phyloP scores from a whole-genome alignment of 2,888 invertebrate species.

The Tipula vernalis region DNA sequence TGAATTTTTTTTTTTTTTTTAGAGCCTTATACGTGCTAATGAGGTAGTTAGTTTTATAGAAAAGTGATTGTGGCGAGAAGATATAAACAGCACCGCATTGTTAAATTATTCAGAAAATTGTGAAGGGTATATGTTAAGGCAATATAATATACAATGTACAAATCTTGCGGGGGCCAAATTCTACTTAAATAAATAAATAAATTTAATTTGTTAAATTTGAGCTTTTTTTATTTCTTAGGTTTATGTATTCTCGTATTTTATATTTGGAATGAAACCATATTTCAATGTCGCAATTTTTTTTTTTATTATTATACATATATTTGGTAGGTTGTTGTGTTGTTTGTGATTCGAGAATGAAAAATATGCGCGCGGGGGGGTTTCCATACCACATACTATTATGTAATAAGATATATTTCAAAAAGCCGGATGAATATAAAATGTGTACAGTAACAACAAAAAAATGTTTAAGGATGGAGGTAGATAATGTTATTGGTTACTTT shows the following conservation, averaged over 20 bases:
- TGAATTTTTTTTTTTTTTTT: not conserved
- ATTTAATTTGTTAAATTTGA: not conserved
- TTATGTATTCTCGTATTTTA: not conserved
- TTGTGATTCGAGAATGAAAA: not conserved
- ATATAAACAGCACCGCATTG: not conserved
- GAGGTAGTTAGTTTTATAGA: not conserved
- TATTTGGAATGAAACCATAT: not conserved
- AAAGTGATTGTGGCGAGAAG: not conserved
- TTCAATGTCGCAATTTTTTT: not conserved
- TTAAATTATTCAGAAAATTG: not conserved
- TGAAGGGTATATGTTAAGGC: not conserved
- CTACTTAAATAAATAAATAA: not conserved
- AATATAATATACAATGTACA: not conserved
- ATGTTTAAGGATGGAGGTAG: not conserved
- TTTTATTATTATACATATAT: not conserved
- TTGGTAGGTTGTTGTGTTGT: not conserved
- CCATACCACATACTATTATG: not conserved
- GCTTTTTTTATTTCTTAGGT: not conserved
- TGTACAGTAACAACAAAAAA: not conserved
- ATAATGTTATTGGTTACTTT: not conserved
- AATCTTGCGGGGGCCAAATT: not conserved
- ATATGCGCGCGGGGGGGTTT: not conserved
- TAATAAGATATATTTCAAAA: not conserved
- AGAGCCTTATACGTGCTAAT: not conserved
- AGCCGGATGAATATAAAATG: not conserved